A percentile compares a stretch with the other conserved stretches of the same genome.
These are phyloP conservation scores for Scolopax rusticola DNA, from an alignment of 2,797 vertebrate species.

Conservation along the genomic window DNA sequence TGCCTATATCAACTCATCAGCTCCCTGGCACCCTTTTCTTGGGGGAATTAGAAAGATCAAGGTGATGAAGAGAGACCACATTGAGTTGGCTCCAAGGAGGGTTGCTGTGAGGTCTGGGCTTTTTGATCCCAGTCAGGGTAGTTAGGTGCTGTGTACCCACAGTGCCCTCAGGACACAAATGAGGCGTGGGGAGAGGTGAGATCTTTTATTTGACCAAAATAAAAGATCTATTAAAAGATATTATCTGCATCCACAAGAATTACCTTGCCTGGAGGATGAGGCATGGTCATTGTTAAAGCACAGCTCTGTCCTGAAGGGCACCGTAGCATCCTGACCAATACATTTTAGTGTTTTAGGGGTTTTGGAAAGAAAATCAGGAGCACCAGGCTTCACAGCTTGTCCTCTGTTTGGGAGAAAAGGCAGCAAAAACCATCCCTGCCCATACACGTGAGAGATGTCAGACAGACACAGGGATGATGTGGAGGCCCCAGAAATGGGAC, in stretches of 20 bases:
- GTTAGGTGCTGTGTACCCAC: neutral
- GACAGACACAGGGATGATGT: rapidly evolving
- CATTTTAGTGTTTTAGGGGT: neutral
- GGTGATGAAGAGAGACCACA: slow-evolving; percentile 2
- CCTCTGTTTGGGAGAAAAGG: neutral
- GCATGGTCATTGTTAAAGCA: neutral
- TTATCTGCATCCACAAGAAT: neutral
- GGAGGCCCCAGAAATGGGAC: neutral
- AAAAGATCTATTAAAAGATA: neutral
- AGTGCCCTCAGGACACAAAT: neutral
- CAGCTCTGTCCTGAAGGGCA: neutral
- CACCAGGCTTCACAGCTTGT: neutral
- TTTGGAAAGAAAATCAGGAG: neutral
- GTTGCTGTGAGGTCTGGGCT: neutral
- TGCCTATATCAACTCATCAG: slow-evolving; percentile 25
- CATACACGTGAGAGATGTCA: neutral
- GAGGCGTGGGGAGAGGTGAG: neutral
- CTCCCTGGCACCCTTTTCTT: slow-evolving; percentile 14
- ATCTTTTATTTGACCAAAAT: neutral
- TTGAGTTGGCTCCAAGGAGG: neutral
- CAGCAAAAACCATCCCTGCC: neutral
- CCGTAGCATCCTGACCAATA: neutral
- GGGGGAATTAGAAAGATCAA: slow-evolving; percentile 30
- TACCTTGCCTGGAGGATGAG: neutral
- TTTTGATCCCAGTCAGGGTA: neutral